These are phyloP conservation scores for Hemaris fuciformis DNA, from an alignment of 2,888 invertebrate genomes.

Conservation along the genomic window DNA sequence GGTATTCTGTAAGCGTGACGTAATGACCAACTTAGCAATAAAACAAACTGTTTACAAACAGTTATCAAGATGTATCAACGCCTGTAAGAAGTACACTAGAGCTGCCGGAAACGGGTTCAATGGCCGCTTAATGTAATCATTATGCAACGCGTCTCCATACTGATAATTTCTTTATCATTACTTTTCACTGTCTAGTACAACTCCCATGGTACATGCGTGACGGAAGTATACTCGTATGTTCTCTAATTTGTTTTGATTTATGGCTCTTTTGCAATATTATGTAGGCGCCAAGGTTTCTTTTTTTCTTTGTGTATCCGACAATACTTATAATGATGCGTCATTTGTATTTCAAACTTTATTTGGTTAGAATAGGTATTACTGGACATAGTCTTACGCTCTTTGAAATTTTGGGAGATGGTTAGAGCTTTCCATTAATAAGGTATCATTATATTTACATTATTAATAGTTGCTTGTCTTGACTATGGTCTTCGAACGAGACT, in stretches of 20 bases:
- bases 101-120: slow-evolving; percentile 55
- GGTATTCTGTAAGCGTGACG: background rate
- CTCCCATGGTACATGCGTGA: background rate
- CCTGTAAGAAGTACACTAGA: background rate
- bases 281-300: no score
- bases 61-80: background rate
- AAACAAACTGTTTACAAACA: background rate
- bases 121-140: slow-evolving; percentile 60
- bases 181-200: background rate
- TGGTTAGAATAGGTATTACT: no score
- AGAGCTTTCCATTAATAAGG: no score
- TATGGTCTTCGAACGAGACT: no score
- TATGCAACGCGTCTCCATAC: slow-evolving; percentile 40
- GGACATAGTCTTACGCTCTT: no score
- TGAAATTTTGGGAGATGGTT: no score
- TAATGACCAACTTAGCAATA: background rate
- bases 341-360: no score
- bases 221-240: background rate
- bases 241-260: background rate
- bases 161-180: slow-evolving; percentile 29
- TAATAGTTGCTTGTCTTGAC: no score
- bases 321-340: no score
- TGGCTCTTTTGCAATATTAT: no score
- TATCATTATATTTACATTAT: no score
- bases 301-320: no score